Evolutionary conservation across 2,113 vertebrate genomes (phyloP).

Genomic region (Xyrauchen texanus): DNA sequence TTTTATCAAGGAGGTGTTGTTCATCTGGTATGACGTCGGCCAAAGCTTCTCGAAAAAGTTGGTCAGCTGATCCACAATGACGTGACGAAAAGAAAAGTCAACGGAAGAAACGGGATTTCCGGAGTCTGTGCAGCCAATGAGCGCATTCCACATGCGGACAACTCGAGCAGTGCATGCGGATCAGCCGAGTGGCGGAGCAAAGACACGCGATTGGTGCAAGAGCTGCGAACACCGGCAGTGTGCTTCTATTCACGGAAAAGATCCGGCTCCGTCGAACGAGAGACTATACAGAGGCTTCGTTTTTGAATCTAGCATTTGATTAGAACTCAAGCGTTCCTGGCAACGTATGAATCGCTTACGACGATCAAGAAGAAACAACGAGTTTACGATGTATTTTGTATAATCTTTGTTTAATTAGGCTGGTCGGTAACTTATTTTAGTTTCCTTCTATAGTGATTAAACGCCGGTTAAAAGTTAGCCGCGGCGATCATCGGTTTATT

Average conservation of each 20-base stretch:
- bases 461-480: too few relatives aligned
- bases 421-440: not conserved
- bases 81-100: constrained; percentile 37
- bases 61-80: constrained; percentile 50
- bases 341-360: not conserved
- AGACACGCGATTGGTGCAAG: constrained; percentile 78
- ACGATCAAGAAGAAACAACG: not conserved
- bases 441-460: too few relatives aligned
- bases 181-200: constrained; percentile 77
- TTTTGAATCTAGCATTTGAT: not conserved
- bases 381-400: not conserved
- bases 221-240: constrained; percentile 19
- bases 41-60: not conserved
- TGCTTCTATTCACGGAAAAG: constrained; percentile 55
- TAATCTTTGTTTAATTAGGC: not conserved
- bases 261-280: not conserved
- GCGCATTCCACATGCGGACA: constrained; percentile 89
- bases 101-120: constrained; percentile 63
- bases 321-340: not conserved
- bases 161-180: constrained; percentile 71
- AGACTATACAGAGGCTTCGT: not conserved
- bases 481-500: not conserved
- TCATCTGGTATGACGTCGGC: constrained; percentile 29
- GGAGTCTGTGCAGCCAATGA: constrained; percentile 80
- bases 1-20: not conserved